Conservation (phyloP, 2,113 vertebrate genomes). For the Proteles cristata region DNA sequence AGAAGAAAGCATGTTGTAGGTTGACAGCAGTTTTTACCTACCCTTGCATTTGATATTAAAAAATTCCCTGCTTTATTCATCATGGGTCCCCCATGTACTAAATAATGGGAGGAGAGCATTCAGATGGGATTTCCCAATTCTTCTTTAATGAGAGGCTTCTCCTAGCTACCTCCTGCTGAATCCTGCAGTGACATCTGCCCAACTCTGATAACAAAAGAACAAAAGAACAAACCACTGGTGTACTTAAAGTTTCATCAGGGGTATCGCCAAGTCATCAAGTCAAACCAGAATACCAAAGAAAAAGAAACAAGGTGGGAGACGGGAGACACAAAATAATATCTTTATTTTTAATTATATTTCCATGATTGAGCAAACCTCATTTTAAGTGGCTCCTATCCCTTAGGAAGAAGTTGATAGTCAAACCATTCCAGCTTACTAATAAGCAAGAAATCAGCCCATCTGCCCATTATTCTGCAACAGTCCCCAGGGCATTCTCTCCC, state of each 20-base stretch:
- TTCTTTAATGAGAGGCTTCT: constrained; percentile 71
- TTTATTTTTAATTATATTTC: constrained; percentile 50
- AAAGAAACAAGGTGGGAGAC: not conserved
- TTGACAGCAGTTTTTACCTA: not conserved
- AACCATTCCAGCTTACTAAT: constrained; percentile 47
- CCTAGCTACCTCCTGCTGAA: constrained; percentile 77
- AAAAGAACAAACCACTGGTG: constrained; percentile 56
- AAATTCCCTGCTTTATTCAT: not conserved
- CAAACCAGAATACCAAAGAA: not conserved
- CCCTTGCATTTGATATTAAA: not conserved
- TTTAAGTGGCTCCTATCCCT: constrained; percentile 51
- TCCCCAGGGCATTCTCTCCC: not conserved
- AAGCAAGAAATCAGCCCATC: constrained; percentile 60
- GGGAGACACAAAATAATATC: not conserved
- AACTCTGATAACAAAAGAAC: constrained; percentile 76
- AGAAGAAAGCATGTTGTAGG: not conserved
- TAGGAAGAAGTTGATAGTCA: constrained; percentile 63
- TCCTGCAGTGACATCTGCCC: constrained; percentile 81
- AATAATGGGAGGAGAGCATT: not conserved
- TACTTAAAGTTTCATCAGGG: constrained; percentile 40
- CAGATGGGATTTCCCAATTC: constrained; percentile 76
- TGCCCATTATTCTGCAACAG: not conserved
- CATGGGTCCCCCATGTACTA: not conserved
- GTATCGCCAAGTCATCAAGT: constrained; percentile 13
- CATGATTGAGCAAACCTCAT: constrained; percentile 22